Base-by-base conservation (phyloP, 2,113 vertebrate species). In the Grantiella picta region DNA sequence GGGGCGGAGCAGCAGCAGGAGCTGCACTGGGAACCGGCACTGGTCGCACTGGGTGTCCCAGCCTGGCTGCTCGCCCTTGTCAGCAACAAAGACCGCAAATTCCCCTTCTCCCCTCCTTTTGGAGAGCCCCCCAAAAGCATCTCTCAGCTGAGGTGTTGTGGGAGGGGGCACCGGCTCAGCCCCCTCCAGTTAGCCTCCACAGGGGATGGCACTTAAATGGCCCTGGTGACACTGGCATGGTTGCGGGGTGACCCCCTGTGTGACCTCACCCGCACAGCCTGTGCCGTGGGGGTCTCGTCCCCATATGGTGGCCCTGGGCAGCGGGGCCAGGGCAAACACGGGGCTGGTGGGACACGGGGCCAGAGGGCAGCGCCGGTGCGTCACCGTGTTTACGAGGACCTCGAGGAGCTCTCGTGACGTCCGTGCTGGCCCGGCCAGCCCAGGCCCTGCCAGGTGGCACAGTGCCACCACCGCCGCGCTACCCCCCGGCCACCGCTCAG, bases 371-470 rank as follows among this genome's bases (percentile, higher is more conserved):
- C 2, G 9, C 53, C 5, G 35, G 70, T 85, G 89, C 71, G 82
- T 94, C 89, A 93, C 88, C 3, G 15, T 86, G 92, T 94, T 94
- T 92, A 94, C 61, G 3, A 71, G 89, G 91, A 75, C 86, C 93
- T 94, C 65, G 66, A 79, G 86, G 89, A 90, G 82, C 69, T 52
- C 86, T 70, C 17, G 33, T 95, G 94, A 95, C 82, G 80, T 89
- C 70, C 79, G 0, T 2, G 10, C 69, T 2, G 86, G 75, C 68
- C 76, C 87, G 86, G 85, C 84, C 81, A 84, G 87, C 71, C 81
- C 6, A 12, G 35, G 36, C 89, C 33, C 40, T 88, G 91, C 96
- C 93, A 90, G 60, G 89, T 92, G 96, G 96, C 94, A 71, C 40
- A 1, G 40, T 42, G 93, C 96, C 94, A 92, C 57, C 9, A 1